Evolutionary conservation across 1,140 invertebrate genomes (phyloP).

Genomic region (Drosophila parvula): DNA sequence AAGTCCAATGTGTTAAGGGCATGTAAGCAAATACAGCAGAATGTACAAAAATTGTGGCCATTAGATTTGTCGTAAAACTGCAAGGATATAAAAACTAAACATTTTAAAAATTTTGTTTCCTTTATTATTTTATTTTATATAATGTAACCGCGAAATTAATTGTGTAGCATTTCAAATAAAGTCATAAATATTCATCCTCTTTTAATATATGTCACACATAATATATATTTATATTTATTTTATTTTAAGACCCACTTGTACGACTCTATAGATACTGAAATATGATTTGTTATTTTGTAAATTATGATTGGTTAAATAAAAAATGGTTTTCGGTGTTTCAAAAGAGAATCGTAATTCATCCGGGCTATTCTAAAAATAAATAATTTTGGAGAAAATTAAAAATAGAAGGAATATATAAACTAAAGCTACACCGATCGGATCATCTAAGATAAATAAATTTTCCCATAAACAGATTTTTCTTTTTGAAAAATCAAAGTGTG

Average conservation of each 20-base stretch:
- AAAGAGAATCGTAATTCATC: not conserved
- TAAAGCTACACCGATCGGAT: too few relatives aligned
- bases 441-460: too few relatives aligned
- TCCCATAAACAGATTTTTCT: too few relatives aligned
- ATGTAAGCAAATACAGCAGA: not conserved
- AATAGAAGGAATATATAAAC: too few relatives aligned
- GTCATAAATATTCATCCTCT: not conserved
- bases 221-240: not conserved
- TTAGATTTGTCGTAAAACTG: not conserved
- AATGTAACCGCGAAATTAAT: not conserved
- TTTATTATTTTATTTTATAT: not conserved
- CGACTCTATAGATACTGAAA: not conserved
- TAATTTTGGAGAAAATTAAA: not conserved
- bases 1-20: too few relatives aligned
- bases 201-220: not conserved
- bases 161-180: not conserved
- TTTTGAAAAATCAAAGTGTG: too few relatives aligned
- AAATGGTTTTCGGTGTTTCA: slow-evolving; percentile 11
- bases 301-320: slow-evolving; percentile 26
- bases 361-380: not conserved
- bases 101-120: not conserved
- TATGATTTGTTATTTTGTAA: slow-evolving; percentile 6
- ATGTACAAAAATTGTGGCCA: not conserved
- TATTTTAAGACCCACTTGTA: not conserved
- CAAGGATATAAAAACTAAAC: not conserved